A percentile compares a stretch with the other conserved stretches of the same genome.
phyloP scores from a whole-genome alignment of 2,113 vertebrate species.

The Sminthopsis crassicaudata region DNA sequence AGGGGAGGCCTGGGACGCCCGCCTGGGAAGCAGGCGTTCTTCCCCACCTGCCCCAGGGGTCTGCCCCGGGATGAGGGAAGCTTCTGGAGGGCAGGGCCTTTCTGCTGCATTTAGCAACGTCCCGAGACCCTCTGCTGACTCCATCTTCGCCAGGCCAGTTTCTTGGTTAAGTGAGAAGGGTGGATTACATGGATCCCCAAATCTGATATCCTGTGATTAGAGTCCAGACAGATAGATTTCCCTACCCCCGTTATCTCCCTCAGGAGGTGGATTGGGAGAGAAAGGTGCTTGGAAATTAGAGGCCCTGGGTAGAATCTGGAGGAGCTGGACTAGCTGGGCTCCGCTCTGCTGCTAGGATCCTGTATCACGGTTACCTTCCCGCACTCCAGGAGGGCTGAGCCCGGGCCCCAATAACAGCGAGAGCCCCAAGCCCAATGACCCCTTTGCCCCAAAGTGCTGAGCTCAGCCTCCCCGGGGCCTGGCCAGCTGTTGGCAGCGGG shows the following conservation, averaged over 20 bases:
- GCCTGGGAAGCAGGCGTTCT: too few species aligned
- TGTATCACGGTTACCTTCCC: background rate
- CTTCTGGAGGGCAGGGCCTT: background rate
- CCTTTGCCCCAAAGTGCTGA: background rate
- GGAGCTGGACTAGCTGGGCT: background rate
- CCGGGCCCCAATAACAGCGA: too few species aligned
- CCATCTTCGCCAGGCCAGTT: too few species aligned
- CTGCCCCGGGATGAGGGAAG: too few species aligned
- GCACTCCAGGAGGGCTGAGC: background rate
- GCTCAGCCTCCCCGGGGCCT: background rate
- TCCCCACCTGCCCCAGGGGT: too few species aligned
- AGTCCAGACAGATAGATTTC: too few species aligned
- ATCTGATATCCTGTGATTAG: too few species aligned
- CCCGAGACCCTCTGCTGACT: background rate
- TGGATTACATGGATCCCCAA: too few species aligned
- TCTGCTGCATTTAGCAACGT: too few species aligned
- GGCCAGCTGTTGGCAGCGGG: background rate
- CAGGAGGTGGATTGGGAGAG: background rate
- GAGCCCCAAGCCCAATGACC: background rate
- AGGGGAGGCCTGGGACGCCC: too few species aligned
- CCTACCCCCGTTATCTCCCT: too few species aligned
- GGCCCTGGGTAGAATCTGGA: background rate
- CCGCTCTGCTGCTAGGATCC: background rate
- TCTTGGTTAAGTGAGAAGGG: background rate
- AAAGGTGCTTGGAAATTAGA: background rate